A percentile compares a stretch with the other conserved stretches of the same genome.
phyloP scores from a whole-genome alignment of 2,888 invertebrate genomes.

The Prosapia bicincta region DNA sequence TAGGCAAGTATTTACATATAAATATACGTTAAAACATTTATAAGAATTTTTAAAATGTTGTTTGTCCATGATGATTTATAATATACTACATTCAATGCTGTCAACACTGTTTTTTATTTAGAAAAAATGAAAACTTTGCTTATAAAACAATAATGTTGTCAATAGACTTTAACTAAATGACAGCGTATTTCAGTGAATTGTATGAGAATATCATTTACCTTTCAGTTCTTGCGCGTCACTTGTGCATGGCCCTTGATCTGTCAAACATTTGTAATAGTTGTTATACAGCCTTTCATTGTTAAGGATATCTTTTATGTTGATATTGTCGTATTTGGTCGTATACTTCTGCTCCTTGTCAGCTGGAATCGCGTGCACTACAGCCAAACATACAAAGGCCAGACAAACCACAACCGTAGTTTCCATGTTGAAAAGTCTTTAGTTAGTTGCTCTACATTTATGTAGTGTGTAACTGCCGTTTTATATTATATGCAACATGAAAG shows the following conservation, averaged over 20 bases:
- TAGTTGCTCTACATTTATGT: background rate
- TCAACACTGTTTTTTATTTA: too few relatives aligned
- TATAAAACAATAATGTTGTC: background rate
- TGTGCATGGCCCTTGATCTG: conserved; percentile 58
- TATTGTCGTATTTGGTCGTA: conserved; percentile 53
- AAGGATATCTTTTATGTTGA: conserved; percentile 58
- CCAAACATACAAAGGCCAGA: background rate
- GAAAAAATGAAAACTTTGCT: too few relatives aligned
- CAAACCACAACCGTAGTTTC: background rate
- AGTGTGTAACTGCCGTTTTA: background rate
- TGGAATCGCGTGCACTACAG: conserved; percentile 44
- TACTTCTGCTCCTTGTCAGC: conserved; percentile 44
- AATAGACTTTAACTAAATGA: too few relatives aligned
- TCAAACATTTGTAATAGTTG: conserved; percentile 59
- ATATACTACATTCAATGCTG: too few relatives aligned
- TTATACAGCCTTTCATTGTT: conserved; percentile 54
- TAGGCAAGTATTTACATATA: too few relatives aligned
- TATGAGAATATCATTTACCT: too few relatives aligned
- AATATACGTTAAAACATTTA: too few relatives aligned
- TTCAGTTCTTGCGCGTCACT: conserved; percentile 58
- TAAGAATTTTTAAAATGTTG: too few relatives aligned
- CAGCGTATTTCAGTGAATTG: too few relatives aligned
- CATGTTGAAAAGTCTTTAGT: background rate
- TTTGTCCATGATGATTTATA: too few relatives aligned
- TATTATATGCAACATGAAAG: background rate